Evolutionary conservation across 2,797 vertebrate species (phyloP).

Genomic region (Melanotaenia boesemani): DNA sequence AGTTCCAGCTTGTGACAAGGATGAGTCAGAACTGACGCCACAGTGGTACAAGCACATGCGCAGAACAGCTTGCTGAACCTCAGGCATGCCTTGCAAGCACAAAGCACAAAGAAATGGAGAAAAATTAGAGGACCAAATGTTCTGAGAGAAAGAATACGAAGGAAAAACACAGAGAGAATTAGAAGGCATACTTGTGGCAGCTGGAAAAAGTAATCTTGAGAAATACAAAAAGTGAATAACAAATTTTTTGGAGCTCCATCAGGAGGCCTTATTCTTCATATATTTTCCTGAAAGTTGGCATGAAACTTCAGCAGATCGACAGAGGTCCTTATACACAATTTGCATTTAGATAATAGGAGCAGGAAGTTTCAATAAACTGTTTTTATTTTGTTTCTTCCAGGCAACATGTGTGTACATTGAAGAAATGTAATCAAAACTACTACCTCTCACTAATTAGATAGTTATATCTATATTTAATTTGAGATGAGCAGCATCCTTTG

Average conservation of each 20-base stretch:
- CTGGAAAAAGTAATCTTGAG: not conserved
- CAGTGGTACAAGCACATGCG: conserved; percentile 36
- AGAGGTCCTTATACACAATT: conserved; percentile 56
- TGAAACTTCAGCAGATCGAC: conserved; percentile 39
- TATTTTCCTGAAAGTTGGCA: conserved; percentile 35
- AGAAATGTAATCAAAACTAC: conserved; percentile 67
- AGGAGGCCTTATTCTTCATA: conserved; percentile 18
- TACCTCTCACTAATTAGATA: conserved; percentile 58
- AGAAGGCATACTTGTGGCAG: conserved; percentile 16
- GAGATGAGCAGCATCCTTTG: conserved; percentile 49
- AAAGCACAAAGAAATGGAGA: conserved; percentile 19
- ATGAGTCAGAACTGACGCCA: conserved; percentile 46
- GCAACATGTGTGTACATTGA: conserved; percentile 51
- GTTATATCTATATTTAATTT: conserved; percentile 63
- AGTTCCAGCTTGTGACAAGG: conserved; percentile 50
- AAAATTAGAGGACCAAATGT: conserved; percentile 29
- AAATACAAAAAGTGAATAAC: conserved; percentile 24
- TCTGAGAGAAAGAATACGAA: conserved; percentile 30
- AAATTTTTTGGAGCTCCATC: conserved; percentile 20
- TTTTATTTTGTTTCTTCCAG: conserved; percentile 60
- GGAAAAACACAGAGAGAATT: conserved; percentile 24
- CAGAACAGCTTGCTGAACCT: conserved; percentile 31
- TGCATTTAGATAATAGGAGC: conserved; percentile 70
- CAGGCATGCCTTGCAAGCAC: conserved; percentile 44
- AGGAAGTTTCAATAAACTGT: conserved; percentile 47